Evolutionary conservation across 2,888 invertebrate genomes (phyloP).

Genomic region (Dolichomitus sp.): DNA sequence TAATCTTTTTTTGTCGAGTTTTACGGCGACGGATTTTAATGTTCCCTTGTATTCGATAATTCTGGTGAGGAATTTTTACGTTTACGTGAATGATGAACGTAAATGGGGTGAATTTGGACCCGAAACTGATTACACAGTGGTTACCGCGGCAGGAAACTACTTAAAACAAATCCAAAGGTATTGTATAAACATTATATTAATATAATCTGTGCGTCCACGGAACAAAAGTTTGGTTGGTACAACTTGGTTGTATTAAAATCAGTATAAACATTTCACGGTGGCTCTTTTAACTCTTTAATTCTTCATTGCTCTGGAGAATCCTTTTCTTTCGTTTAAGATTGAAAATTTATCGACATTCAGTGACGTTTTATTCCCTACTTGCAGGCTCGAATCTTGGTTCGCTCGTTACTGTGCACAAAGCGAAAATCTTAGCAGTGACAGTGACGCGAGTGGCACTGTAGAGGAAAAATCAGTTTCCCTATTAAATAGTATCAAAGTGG

Average conservation of each 20-base stretch:
- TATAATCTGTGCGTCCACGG: background rate
- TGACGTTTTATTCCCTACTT: background rate
- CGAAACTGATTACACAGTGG: background rate
- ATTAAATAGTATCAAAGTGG: too few relatives aligned
- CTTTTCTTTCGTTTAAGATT: background rate
- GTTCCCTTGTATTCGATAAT: background rate
- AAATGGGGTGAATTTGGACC: background rate
- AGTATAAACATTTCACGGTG: too few relatives aligned
- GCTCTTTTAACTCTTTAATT: too few relatives aligned
- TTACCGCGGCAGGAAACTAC: background rate
- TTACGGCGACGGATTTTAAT: background rate
- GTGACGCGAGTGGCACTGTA: background rate
- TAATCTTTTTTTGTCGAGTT: background rate
- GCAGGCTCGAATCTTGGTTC: background rate
- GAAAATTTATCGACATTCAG: background rate
- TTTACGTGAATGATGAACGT: background rate
- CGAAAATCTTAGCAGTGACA: background rate
- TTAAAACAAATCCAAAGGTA: background rate
- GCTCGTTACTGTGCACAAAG: background rate
- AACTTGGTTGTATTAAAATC: too few relatives aligned
- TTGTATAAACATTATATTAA: background rate
- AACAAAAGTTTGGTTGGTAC: too few relatives aligned
- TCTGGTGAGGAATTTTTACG: slow-evolving; percentile 1
- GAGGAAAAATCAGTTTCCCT: background rate
- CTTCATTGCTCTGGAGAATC: too few relatives aligned